Conservation (phyloP, 2,888 invertebrate species). For the Callosobruchus maculatus region DNA sequence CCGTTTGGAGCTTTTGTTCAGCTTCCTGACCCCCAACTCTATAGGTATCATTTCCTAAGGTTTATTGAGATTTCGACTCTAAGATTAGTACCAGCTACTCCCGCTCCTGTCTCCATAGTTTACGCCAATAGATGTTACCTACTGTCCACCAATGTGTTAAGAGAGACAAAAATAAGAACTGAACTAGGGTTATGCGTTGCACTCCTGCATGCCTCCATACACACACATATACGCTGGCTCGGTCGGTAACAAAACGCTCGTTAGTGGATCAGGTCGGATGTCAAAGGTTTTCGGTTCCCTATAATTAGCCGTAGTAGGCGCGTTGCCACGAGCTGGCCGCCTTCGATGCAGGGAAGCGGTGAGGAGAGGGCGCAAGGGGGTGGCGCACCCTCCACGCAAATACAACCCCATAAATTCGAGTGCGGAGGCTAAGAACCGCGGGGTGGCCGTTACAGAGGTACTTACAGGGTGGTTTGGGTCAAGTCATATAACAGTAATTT, state of each 20-base stretch:
- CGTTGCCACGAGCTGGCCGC: conserved; percentile 36
- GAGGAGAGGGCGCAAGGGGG: neutral
- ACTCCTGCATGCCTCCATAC: neutral
- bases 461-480: neutral
- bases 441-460: neutral
- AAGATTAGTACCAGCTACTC: too few relatives aligned
- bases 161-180: neutral
- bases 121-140: too few relatives aligned
- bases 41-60: too few relatives aligned
- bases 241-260: conserved; percentile 31
- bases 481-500: too few relatives aligned
- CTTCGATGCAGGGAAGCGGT: neutral
- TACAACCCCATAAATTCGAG: neutral
- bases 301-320: conserved; percentile 44
- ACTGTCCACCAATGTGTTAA: too few relatives aligned
- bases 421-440: neutral
- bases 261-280: conserved; percentile 51
- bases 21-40: too few relatives aligned
- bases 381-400: neutral
- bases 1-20: too few relatives aligned
- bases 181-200: neutral
- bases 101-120: too few relatives aligned
- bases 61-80: too few relatives aligned
- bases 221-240: neutral
- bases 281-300: conserved; percentile 52